Conservation (phyloP, 2,888 invertebrate species). For the Hemicrepidius hirtus region DNA sequence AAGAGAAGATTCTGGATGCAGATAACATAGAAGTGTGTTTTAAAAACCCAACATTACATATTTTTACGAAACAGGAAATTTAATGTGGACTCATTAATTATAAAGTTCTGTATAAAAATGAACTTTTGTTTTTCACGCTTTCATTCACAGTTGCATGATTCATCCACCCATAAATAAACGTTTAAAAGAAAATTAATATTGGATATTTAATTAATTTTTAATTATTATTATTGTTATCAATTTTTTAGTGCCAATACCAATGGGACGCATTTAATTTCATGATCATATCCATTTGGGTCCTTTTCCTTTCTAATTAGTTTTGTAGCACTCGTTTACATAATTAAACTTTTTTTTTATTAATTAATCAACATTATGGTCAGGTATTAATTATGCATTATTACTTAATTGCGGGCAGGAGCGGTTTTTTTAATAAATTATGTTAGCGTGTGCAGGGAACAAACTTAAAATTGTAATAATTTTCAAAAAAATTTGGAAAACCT, state of each 20-base stretch:
- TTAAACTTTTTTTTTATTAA: conserved; percentile 8
- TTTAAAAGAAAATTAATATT: neutral
- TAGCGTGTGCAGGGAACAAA: neutral
- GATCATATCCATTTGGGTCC: conserved; percentile 1
- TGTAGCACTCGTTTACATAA: conserved; percentile 15
- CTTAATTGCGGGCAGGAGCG: conserved; percentile 13
- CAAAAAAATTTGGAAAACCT: too few relatives aligned
- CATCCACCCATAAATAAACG: neutral
- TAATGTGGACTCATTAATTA: conserved; percentile 18
- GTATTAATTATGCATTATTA: conserved; percentile 21
- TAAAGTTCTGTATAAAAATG: conserved; percentile 11
- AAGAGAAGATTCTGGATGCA: neutral
- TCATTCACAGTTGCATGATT: conserved; percentile 33
- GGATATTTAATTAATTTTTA: too few relatives aligned
- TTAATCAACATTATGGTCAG: conserved; percentile 8
- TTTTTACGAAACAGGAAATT: conserved; percentile 26
- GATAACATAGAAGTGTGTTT: conserved; percentile 1
- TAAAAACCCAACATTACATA: conserved; percentile 2
- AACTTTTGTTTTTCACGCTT: conserved; percentile 24
- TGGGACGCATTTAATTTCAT: neutral
- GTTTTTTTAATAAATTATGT: conserved; percentile 14
- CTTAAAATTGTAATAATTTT: neutral
- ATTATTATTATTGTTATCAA: too few relatives aligned
- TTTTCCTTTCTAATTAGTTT: conserved; percentile 22
- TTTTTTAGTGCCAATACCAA: too few relatives aligned